Percentiles rank a stretch among this genome's conserved stretches.
Conservation (phyloP, 2,888 invertebrate species). For the Lumbricus terrestris region DNA sequence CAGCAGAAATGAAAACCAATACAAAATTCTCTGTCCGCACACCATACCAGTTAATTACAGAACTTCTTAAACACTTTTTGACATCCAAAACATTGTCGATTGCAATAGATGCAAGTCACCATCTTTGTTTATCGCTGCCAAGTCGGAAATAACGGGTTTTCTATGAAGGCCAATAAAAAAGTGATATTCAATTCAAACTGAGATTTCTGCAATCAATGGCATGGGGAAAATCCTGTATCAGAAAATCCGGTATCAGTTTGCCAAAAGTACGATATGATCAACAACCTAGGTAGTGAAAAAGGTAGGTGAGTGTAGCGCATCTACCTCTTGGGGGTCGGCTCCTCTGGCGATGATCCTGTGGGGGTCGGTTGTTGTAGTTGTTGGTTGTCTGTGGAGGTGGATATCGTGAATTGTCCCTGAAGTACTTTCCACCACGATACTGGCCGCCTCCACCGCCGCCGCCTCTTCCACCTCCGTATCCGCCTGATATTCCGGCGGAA, state of each 20-base stretch:
- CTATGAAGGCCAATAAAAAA: too few relatives aligned
- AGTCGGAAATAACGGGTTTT: too few relatives aligned
- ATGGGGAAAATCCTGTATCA: too few relatives aligned
- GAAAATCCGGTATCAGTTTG: not conserved
- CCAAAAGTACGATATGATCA: not conserved
- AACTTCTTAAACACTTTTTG: too few relatives aligned
- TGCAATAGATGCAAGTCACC: too few relatives aligned
- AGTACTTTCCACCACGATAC: slow-evolving; percentile 16
- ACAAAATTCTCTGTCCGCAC: not conserved
- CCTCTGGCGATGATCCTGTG: slow-evolving; percentile 4
- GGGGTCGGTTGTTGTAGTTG: not conserved
- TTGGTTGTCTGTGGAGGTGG: not conserved
- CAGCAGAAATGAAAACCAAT: too few relatives aligned
- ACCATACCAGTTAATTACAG: not conserved
- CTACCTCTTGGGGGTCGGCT: slow-evolving; percentile 8
- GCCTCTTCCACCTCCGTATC: not conserved
- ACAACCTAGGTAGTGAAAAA: not conserved
- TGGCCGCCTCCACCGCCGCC: not conserved
- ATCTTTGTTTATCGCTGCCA: too few relatives aligned
- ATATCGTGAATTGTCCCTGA: not conserved
- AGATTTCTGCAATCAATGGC: too few relatives aligned
- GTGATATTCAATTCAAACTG: too few relatives aligned
- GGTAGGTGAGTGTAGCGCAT: not conserved
- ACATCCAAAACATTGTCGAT: too few relatives aligned
- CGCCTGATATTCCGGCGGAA: not conserved